Conservation (phyloP, 2,888 invertebrate species). For the Erpobdella octoculata region DNA sequence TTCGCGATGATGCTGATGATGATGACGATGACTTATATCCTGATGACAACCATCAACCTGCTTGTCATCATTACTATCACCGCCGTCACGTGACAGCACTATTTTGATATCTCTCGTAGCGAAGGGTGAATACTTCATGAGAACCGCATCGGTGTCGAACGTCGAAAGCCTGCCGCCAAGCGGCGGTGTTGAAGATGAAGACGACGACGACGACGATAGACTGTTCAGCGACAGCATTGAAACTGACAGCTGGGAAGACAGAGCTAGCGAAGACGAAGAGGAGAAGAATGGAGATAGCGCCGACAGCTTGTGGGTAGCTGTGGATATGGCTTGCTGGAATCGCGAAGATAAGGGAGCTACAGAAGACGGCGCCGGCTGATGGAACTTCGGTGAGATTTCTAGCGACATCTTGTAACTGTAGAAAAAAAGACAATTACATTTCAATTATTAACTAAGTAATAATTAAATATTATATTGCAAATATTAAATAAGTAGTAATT, state of each 20-base stretch:
- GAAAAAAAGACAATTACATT: background rate
- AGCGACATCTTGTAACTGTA: background rate
- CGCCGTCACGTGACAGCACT: too few species aligned
- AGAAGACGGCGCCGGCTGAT: background rate
- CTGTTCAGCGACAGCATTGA: background rate
- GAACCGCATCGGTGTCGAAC: constrained; percentile 5
- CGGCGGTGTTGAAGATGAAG: too few species aligned
- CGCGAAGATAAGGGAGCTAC: background rate
- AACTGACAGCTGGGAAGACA: background rate
- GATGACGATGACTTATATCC: too few species aligned
- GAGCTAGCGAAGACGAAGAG: background rate
- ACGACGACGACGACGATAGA: too few species aligned
- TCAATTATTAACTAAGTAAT: background rate
- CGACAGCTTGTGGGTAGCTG: background rate
- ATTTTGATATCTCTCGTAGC: constrained; percentile 21
- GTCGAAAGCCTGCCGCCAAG: background rate
- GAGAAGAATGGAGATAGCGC: background rate
- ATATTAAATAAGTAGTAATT: background rate
- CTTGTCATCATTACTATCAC: too few species aligned
- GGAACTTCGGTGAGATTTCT: background rate
- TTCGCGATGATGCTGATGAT: too few species aligned
- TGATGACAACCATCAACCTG: too few species aligned
- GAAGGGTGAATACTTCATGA: constrained; percentile 19
- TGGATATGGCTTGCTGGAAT: background rate
- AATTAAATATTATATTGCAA: background rate